A percentile compares a stretch with the other conserved stretches of the same genome.
Conservation (phyloP, 1,140 invertebrate genomes). For the Microplitis demolitor region DNA sequence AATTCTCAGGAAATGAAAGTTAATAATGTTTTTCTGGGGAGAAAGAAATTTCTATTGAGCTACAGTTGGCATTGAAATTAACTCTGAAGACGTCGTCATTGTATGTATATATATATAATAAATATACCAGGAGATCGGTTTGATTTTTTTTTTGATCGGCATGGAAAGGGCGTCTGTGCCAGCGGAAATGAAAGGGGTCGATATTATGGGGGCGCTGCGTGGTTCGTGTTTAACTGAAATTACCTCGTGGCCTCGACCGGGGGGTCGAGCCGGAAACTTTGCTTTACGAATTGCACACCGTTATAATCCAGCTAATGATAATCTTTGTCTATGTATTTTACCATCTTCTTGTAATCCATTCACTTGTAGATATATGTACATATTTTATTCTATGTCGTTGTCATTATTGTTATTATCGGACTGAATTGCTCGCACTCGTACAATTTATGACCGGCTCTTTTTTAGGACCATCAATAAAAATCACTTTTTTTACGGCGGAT, state of each 20-base stretch:
- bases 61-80: conserved; percentile 9
- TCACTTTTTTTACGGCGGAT: no score
- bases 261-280: conserved; percentile 37
- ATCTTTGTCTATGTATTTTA: conserved; percentile 16
- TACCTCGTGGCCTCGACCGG: conserved; percentile 15
- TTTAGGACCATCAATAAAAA: no score
- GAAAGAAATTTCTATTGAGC: conserved; percentile 1
- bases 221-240: conserved; percentile 37
- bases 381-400: neutral
- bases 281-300: conserved; percentile 17
- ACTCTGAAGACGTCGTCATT: neutral
- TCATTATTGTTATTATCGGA: neutral
- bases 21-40: neutral
- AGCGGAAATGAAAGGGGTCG: conserved; percentile 1
- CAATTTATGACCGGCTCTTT: no score
- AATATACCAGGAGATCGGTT: neutral
- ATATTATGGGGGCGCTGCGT: conserved; percentile 19
- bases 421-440: neutral
- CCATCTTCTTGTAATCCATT: neutral
- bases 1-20: conserved; percentile 5
- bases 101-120: neutral
- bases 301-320: conserved; percentile 2
- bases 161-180: neutral
- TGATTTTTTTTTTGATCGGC: neutral
- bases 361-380: neutral